Conservation (phyloP, 2,888 invertebrate species). For the Ormyrus rosae region DNA sequence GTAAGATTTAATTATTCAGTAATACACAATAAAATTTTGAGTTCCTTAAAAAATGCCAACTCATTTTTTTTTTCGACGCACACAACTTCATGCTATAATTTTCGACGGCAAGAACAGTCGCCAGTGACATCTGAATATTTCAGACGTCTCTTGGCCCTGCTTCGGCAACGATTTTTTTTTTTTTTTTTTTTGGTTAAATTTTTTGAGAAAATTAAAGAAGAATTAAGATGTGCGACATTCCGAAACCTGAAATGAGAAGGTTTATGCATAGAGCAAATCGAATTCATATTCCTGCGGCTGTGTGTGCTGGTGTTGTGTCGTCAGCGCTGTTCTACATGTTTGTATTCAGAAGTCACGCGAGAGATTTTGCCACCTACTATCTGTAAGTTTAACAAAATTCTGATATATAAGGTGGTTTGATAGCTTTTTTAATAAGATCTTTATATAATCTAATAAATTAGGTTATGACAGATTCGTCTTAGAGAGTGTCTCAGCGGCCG, state of each 20-base stretch:
- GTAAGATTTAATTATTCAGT: too few species aligned
- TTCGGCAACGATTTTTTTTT: neutral
- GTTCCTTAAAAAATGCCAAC: too few species aligned
- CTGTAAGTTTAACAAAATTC: constrained; percentile 20
- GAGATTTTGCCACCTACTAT: constrained; percentile 13
- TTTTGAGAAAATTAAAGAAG: neutral
- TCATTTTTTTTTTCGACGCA: too few species aligned
- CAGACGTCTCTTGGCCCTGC: neutral
- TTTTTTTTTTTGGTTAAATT: neutral
- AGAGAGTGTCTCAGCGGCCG: too few species aligned
- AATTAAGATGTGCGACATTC: constrained; percentile 17
- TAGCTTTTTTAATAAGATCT: neutral
- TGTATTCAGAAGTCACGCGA: neutral
- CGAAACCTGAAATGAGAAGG: constrained; percentile 33
- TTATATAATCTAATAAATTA: neutral
- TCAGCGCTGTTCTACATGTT: neutral
- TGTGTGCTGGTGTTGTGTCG: neutral
- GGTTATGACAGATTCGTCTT: too few species aligned
- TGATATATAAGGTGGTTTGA: neutral
- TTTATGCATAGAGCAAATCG: neutral
- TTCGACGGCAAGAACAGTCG: too few species aligned
- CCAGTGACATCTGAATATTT: too few species aligned
- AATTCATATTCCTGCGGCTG: neutral
- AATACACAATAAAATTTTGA: too few species aligned
- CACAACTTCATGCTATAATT: too few species aligned